phyloP scores from a whole-genome alignment of 2,888 invertebrate species.

The Danaus chrysippus region DNA sequence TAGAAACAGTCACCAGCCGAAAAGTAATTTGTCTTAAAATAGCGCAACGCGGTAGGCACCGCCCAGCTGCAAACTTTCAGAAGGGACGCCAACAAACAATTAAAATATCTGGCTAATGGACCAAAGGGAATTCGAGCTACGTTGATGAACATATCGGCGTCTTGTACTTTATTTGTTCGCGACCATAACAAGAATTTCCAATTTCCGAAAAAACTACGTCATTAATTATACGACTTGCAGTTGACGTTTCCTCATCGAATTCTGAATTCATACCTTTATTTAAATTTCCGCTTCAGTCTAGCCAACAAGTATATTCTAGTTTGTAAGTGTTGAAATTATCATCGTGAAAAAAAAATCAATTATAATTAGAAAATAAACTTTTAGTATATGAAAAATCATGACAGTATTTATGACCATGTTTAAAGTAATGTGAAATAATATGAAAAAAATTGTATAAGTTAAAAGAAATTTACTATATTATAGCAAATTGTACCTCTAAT shows the following conservation, averaged over 20 bases:
- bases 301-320: neutral
- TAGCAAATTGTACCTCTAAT: no score
- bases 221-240: slow-evolving; percentile 51
- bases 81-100: slow-evolving; percentile 63
- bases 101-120: slow-evolving; percentile 79
- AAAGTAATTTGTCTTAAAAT: slow-evolving; percentile 76
- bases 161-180: slow-evolving; percentile 60
- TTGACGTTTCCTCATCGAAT: slow-evolving; percentile 39
- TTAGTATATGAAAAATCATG: no score
- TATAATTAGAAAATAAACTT: neutral
- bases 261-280: slow-evolving; percentile 12
- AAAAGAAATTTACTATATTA: no score
- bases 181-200: slow-evolving; percentile 40
- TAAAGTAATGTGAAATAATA: no score
- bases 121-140: slow-evolving; percentile 64
- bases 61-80: slow-evolving; percentile 72
- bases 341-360: neutral
- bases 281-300: slow-evolving; percentile 4
- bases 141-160: slow-evolving; percentile 73
- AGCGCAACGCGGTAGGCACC: slow-evolving; percentile 63
- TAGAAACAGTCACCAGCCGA: slow-evolving; percentile 59
- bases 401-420: no score
- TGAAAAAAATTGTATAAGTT: no score
- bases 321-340: neutral
- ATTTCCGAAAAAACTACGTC: slow-evolving; percentile 42